phyloP scores from a whole-genome alignment of 2,797 vertebrate genomes.

The Leucoraja ocellata region DNA sequence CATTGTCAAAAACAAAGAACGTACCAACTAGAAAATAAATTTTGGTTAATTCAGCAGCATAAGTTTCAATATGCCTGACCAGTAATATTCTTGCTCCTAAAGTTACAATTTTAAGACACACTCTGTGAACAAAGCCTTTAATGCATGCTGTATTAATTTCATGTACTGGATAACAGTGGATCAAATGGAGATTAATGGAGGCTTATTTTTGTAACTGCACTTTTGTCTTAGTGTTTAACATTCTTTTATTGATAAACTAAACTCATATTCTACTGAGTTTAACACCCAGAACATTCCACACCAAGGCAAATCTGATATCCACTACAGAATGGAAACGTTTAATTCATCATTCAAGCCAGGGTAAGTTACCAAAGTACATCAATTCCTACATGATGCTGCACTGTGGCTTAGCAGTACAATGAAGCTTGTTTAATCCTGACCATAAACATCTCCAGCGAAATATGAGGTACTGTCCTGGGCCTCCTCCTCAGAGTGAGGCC shows the following conservation, averaged over 20 bases:
- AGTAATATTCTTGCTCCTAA: neutral
- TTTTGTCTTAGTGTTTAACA: neutral
- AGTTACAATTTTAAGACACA: neutral
- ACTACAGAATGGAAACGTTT: slow-evolving; percentile 15
- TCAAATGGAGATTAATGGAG: neutral
- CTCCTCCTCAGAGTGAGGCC: too few relatives aligned
- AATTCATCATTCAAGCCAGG: neutral
- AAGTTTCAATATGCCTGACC: neutral
- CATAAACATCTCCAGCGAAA: too few relatives aligned
- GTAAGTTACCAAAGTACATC: neutral
- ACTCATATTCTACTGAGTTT: neutral
- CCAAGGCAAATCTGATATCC: neutral
- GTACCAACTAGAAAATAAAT: neutral
- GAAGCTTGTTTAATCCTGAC: neutral
- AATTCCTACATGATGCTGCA: neutral
- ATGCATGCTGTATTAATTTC: slow-evolving; percentile 12
- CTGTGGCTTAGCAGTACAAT: neutral
- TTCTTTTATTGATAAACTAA: slow-evolving; percentile 15
- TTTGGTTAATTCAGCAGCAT: neutral
- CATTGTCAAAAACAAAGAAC: neutral
- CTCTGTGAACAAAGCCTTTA: neutral
- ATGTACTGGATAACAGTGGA: neutral
- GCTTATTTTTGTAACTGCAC: neutral
- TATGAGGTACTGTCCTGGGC: too few relatives aligned
- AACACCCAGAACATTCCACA: slow-evolving; percentile 15